A percentile compares a stretch with the other conserved stretches of the same genome.
These are phyloP conservation scores for Babyrousa celebensis DNA, from an alignment of 2,797 vertebrate genomes.

Conservation along the genomic window DNA sequence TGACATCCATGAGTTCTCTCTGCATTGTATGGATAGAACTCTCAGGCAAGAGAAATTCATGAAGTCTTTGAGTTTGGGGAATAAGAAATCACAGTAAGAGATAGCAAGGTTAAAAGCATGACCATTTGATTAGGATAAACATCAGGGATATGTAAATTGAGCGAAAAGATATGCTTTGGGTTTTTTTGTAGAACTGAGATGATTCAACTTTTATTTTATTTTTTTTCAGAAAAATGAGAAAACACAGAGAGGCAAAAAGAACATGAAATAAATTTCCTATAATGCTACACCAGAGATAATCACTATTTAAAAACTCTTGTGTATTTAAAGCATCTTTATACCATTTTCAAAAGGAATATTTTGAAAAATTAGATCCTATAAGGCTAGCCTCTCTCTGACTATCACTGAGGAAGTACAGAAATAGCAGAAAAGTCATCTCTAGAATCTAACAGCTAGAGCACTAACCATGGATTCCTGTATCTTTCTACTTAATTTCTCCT, in stretches of 20 bases:
- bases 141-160: not conserved
- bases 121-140: not conserved
- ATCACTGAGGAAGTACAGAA: not conserved
- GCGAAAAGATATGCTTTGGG: not conserved
- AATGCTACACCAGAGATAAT: not conserved
- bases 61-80: not conserved
- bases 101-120: not conserved
- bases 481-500: not conserved
- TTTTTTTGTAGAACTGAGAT: not conserved
- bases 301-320: constrained; percentile 17
- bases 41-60: not conserved
- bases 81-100: not conserved
- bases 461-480: not conserved
- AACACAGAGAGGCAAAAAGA: constrained; percentile 25
- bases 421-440: not conserved
- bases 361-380: not conserved
- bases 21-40: not conserved
- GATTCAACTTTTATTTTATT: not conserved
- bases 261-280: not conserved
- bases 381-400: not conserved
- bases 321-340: not conserved
- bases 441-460: not conserved
- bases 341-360: constrained; percentile 22
- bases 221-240: constrained; percentile 33
- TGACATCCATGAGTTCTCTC: not conserved